Percentiles rank a stretch among this genome's conserved stretches.
Evolutionary conservation across 1,140 invertebrate species (phyloP).

Genomic region (Berghia stephanieae): DNA sequence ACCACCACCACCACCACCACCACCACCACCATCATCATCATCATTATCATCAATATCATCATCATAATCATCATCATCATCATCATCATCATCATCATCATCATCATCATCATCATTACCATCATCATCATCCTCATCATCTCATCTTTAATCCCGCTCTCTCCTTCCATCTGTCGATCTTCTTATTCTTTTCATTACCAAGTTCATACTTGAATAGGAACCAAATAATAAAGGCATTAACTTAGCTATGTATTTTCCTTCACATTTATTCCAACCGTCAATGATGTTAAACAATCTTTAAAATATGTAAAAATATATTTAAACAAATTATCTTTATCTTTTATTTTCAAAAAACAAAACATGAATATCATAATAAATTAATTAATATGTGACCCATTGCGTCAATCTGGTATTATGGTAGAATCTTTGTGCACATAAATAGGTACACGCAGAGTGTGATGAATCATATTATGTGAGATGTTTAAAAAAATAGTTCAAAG

Average conservation of each 20-base stretch:
- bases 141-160: background rate
- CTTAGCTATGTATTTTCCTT: background rate
- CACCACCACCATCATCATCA: conserved; percentile 14
- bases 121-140: background rate
- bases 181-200: no score
- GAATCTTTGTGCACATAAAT: no score
- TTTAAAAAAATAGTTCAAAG: no score
- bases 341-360: no score
- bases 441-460: no score
- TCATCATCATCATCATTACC: background rate
- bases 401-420: no score
- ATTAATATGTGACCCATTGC: no score
- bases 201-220: conserved; percentile 21
- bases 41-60: conserved; percentile 5
- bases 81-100: background rate
- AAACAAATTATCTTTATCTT: no score
- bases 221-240: background rate
- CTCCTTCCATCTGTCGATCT: background rate
- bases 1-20: conserved; percentile 5
- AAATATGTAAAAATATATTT: no score
- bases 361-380: no score
- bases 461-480: no score
- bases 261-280: background rate
- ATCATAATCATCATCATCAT: conserved; percentile 18
- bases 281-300: no score